Conservation (phyloP, 2,888 invertebrate genomes). For the Dorcus hopei region DNA sequence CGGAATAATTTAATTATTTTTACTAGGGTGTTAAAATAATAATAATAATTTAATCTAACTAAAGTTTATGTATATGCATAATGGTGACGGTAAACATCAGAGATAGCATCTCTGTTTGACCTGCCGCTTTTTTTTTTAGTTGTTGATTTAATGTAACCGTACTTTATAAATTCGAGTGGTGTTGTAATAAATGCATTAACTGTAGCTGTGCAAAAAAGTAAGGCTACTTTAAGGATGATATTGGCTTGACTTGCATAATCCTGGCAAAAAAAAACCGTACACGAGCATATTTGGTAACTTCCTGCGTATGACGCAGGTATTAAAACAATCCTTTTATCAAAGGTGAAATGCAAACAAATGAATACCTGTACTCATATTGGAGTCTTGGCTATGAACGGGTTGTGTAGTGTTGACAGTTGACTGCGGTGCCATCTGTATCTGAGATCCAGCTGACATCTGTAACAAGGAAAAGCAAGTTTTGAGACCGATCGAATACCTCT, state of each 20-base stretch:
- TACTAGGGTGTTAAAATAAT: no score
- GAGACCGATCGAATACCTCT: conserved; percentile 1
- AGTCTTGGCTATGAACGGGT: conserved; percentile 91
- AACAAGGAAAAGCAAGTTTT: conserved; percentile 47
- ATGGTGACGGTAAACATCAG: no score
- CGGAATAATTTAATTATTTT: no score
- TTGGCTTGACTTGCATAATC: not conserved
- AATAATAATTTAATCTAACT: no score
- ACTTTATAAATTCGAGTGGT: no score
- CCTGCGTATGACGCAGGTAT: not conserved
- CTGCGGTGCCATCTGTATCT: conserved; percentile 97
- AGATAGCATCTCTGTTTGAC: no score
- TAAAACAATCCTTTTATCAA: not conserved
- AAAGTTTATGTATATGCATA: no score
- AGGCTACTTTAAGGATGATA: no score
- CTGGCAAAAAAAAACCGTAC: not conserved
- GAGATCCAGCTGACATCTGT: conserved; percentile 95
- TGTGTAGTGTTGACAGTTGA: conserved; percentile 80
- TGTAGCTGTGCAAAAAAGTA: no score
- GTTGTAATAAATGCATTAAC: no score
- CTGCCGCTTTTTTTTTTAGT: no score
- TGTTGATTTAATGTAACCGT: no score
- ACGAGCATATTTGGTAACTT: not conserved
- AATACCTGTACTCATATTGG: conserved; percentile 95
- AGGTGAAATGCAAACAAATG: not conserved